Percentiles rank a stretch among this genome's conserved stretches.
Conservation (phyloP, 2,797 vertebrate species). For the Loriculus beryllinus region DNA sequence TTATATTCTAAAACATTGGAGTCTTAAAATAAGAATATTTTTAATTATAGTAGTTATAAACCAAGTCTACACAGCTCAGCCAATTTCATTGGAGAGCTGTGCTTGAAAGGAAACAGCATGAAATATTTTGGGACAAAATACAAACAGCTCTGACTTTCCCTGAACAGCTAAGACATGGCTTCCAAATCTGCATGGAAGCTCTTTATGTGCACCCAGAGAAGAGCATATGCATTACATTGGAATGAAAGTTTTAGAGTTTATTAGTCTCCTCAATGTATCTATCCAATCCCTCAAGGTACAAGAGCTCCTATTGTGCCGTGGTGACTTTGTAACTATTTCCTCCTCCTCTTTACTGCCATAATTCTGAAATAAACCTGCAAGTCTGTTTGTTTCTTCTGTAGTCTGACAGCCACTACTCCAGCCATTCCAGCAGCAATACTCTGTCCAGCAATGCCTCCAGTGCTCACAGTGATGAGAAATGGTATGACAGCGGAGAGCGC, state of each 20-base stretch:
- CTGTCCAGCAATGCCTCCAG: slow-evolving; percentile 95
- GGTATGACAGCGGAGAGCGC: slow-evolving; percentile 88
- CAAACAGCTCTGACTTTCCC: neutral
- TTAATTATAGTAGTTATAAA: neutral
- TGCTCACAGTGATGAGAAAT: slow-evolving; percentile 94
- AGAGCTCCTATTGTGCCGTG: neutral
- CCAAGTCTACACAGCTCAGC: neutral
- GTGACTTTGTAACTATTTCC: neutral
- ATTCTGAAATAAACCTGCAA: neutral
- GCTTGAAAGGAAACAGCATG: neutral
- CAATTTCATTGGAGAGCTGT: neutral
- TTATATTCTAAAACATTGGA: neutral
- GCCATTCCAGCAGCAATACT: slow-evolving; percentile 96
- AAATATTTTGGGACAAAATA: neutral
- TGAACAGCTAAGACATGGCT: neutral
- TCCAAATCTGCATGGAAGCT: neutral
- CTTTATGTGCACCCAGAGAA: neutral
- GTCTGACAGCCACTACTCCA: slow-evolving; percentile 90
- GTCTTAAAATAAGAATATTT: neutral
- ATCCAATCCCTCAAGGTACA: neutral
- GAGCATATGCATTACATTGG: neutral
- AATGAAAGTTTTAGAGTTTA: neutral
- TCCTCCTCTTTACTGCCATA: neutral
- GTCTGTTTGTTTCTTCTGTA: slow-evolving; percentile 34
- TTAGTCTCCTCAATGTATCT: neutral